Evolutionary conservation across 2,113 vertebrate species (phyloP).

Genomic region (Gallinago undulata): DNA sequence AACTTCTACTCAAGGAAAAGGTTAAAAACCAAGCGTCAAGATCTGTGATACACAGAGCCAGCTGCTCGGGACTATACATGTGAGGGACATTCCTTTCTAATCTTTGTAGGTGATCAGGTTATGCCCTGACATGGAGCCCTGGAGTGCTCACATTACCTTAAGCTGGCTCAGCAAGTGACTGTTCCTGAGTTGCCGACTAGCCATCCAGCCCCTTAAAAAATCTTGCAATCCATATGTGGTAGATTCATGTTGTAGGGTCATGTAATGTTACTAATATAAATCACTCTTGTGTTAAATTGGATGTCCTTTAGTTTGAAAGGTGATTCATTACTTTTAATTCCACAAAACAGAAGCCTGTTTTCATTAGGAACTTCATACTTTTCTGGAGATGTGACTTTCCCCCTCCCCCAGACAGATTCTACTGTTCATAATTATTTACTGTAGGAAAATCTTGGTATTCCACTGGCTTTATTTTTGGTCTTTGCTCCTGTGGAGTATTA

Average conservation of each 20-base stretch:
- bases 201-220: not conserved
- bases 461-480: not conserved
- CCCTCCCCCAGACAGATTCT: not conserved
- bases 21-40: not conserved
- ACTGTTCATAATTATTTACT: not conserved
- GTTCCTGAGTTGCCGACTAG: not conserved
- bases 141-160: not conserved
- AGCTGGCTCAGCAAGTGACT: conserved; percentile 30
- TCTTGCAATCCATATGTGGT: not conserved
- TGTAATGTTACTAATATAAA: not conserved
- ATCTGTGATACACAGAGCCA: not conserved
- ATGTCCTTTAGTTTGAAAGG: not conserved
- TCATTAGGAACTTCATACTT: not conserved
- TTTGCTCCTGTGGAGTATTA: not conserved
- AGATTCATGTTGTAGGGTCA: not conserved
- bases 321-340: not conserved
- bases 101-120: conserved; percentile 48
- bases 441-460: not conserved
- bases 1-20: not conserved
- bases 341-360: not conserved
- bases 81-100: conserved; percentile 48
- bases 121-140: not conserved
- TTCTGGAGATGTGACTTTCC: not conserved
- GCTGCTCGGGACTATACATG: not conserved
- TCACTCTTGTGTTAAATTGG: not conserved